Evolutionary conservation across 1,140 invertebrate species (phyloP).

Genomic region (Lasioglossum baleicum): DNA sequence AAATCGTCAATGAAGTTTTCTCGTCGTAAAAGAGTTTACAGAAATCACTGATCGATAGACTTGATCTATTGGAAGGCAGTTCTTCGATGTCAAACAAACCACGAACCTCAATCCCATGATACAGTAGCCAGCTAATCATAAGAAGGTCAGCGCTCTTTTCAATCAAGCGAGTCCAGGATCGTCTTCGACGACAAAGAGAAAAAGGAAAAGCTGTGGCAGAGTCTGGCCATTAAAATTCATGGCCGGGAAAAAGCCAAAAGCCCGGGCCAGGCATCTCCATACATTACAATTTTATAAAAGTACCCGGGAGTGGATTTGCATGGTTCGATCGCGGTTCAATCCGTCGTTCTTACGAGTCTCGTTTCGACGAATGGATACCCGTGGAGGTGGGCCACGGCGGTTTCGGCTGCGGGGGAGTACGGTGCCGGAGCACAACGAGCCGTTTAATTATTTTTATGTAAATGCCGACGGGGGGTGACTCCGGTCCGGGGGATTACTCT

Average conservation of each 20-base stretch:
- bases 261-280: constrained; percentile 12
- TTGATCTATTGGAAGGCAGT: no score
- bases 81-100: no score
- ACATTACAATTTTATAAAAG: constrained; percentile 45
- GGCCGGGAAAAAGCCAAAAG: constrained; percentile 11
- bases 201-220: not conserved
- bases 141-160: not conserved
- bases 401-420: constrained; percentile 7
- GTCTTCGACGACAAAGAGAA: not conserved
- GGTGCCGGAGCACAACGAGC: constrained; percentile 37
- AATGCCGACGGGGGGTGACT: constrained; percentile 46
- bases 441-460: constrained; percentile 75
- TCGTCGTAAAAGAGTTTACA: no score
- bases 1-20: no score
- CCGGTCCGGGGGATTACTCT: constrained; percentile 46
- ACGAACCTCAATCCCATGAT: no score
- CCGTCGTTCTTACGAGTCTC: constrained; percentile 7
- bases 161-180: not conserved
- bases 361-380: constrained; percentile 1
- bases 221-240: constrained; percentile 36
- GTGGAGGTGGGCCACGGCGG: no score
- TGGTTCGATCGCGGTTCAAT: constrained; percentile 27
- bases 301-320: constrained; percentile 22
- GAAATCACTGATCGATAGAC: no score
- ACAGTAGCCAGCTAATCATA: no score